Base-by-base conservation (phyloP, 2,797 vertebrate genomes). In the Uromys caudimaculatus region DNA sequence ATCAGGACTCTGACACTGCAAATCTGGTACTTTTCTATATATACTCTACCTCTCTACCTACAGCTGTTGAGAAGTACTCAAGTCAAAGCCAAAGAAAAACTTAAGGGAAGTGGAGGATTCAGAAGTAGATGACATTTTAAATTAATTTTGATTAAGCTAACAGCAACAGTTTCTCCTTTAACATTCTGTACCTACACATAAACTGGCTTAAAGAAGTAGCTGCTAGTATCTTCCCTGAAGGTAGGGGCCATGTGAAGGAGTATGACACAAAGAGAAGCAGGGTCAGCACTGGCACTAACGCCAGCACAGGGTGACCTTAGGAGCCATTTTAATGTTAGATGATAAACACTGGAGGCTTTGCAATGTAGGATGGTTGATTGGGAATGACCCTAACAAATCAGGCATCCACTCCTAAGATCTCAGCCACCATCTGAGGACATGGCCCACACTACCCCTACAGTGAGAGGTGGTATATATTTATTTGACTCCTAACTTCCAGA, bases 151-250 rank as follows among this genome's bases (percentile, higher is more conserved):
- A 12, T 50, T 76, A 47, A 62, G 44, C 64, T 47, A 24, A 14
- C 10, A 89, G 50, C 62, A 87, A 76, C 10, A 92, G 29, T 41
- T 76, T 82, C 60, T 92, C 82, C 78, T 94, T 60, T 81, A 76
- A 50, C 2, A 21, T 84, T 29, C 44, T 10, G 35, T 44, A 78
- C 0, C 47, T 27, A 79, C n/a, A n/a, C 50, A 76, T 23, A 73
- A 78, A 73, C 7, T 54, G 82, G 27, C 73, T 91, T 58, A 67
- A 24, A 92, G 38, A 88, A 79, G 62, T 23, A 58, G 29, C 41
- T 38, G 58, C n/a, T 81, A 35, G 11, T 19, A 78, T 23, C 76
- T 50, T 87, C 54, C 76, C 47, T 93, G 52, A 92, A 92, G n/a
- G 32, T 1, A 71, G 1, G 27, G 76, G 11, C 4, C 29, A 69